A percentile compares a stretch with the other conserved stretches of the same genome.
phyloP scores from a whole-genome alignment of 1,140 invertebrate genomes.

The Agrypnia vestita region DNA sequence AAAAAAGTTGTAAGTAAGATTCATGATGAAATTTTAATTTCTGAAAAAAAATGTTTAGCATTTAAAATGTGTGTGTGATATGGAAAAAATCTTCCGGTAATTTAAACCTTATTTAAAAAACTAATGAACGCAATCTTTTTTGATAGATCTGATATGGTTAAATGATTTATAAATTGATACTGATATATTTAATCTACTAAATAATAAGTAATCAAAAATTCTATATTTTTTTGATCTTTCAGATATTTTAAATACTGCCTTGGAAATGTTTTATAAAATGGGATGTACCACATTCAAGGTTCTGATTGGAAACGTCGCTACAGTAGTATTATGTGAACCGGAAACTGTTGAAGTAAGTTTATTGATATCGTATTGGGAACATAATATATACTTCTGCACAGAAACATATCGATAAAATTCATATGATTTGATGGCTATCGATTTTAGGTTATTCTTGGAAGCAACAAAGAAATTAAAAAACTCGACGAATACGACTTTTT shows the following conservation, averaged over 20 bases:
- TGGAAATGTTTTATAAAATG: slow-evolving; percentile 39
- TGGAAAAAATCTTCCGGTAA: too few species aligned
- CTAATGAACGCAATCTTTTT: too few species aligned
- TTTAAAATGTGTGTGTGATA: too few species aligned
- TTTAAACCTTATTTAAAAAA: too few species aligned
- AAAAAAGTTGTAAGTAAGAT: too few species aligned
- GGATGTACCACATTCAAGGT: slow-evolving; percentile 41
- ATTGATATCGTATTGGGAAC: not conserved
- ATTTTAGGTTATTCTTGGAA: slow-evolving; percentile 46
- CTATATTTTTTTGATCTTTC: not conserved
- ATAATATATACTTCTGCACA: not conserved
- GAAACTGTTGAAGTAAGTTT: slow-evolving; percentile 50
- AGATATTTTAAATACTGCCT: slow-evolving; percentile 32
- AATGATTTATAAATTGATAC: too few species aligned
- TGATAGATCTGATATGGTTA: too few species aligned
- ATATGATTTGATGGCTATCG: not conserved
- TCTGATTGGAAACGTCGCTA: slow-evolving; percentile 34
- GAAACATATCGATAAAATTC: not conserved
- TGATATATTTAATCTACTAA: too few species aligned
- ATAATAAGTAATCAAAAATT: too few species aligned
- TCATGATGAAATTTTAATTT: too few species aligned
- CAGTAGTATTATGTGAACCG: slow-evolving; percentile 41
- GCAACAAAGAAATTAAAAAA: slow-evolving; percentile 58
- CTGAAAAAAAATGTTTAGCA: too few species aligned
- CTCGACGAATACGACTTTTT: slow-evolving; percentile 63